Base-by-base conservation (phyloP, 2,888 invertebrate species). In the Thera obeliscata region DNA sequence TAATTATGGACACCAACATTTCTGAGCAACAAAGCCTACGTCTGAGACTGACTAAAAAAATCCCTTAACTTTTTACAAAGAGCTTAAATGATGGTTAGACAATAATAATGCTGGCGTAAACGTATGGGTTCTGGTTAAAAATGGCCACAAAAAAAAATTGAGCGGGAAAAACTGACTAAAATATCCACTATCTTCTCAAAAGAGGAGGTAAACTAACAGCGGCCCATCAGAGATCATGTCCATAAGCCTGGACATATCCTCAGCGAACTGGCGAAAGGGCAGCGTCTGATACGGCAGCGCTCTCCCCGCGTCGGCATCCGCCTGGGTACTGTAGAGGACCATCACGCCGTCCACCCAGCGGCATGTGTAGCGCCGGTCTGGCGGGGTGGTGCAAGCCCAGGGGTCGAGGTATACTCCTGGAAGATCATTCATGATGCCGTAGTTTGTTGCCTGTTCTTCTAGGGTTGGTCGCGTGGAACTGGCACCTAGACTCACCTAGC, bases 201-300 rank as follows among this genome's bases (percentile, higher is more conserved):
- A 1, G 0, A 22, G 3, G 38, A 62, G n/a, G 7, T n/a, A 46
- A 9, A 61, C 97, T 96, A 89, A 98, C 96, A 99, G 89, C 8
- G 99, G 99, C 61, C 99, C 99, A 93, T 99, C 98, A 55, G 97
- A 97, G 76, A 98, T 98, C 96, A 99, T 97, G 62, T 95, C 95
- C 81, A 97, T 97, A 86, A 99, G 95, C 38, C 95, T 91, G 76
- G 95, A 96, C 95, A 98, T 96, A 81, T 98, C 98, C 46, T 95
- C 94, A 5, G 98, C 96, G 85, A 97, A 99, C 64, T 96, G 95
- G 41, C 94, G 94, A 76, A 98, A 94, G 78, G 96, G 94, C 0
- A 97, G 95, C 83, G 96, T 96, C 0, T 94, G 89, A 84, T 95
- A 97, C 35, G 96, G 94, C 49, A 96, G 83, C 0, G 95, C 94